Evolutionary conservation across 2,888 invertebrate species (phyloP).

Genomic region (Nycteola revayana): DNA sequence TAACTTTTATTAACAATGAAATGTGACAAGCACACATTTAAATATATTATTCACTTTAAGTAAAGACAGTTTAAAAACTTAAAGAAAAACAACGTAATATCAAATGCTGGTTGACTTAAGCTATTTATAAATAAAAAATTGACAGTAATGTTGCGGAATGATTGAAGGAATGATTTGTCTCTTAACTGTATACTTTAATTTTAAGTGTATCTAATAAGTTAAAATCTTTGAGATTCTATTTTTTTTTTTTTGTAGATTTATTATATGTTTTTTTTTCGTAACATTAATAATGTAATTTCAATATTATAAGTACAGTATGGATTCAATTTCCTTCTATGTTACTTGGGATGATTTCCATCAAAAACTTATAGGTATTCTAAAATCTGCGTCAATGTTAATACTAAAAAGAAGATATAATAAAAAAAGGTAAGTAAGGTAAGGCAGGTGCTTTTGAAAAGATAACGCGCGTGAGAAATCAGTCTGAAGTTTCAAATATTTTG

Average conservation of each 20-base stretch:
- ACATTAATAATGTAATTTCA: slow-evolving; percentile 19
- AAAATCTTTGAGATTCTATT: too few relatives aligned
- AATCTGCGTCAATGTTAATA: too few relatives aligned
- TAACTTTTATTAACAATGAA: slow-evolving; percentile 24
- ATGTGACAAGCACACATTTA: slow-evolving; percentile 37
- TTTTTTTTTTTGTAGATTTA: too few relatives aligned
- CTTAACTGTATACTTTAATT: too few relatives aligned
- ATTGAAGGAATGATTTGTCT: slow-evolving; percentile 48
- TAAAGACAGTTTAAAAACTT: slow-evolving; percentile 12
- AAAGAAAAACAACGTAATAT: slow-evolving; percentile 24
- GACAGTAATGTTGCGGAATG: slow-evolving; percentile 49
- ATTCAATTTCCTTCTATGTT: slow-evolving; percentile 16
- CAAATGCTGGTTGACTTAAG: slow-evolving; percentile 37
- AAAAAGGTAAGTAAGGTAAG: too few relatives aligned
- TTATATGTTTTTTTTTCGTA: slow-evolving; percentile 13
- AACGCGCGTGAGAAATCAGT: too few relatives aligned
- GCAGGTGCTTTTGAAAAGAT: too few relatives aligned
- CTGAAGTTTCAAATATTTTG: too few relatives aligned
- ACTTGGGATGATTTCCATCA: slow-evolving; percentile 21
- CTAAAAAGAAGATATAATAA: too few relatives aligned
- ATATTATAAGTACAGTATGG: slow-evolving; percentile 33
- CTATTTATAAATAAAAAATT: slow-evolving; percentile 29
- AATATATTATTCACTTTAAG: slow-evolving; percentile 20
- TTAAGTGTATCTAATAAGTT: not conserved
- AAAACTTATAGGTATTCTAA: too few relatives aligned